These are phyloP conservation scores for Oryzias javanicus DNA, from an alignment of 2,113 vertebrate species.

Conservation along the genomic window DNA sequence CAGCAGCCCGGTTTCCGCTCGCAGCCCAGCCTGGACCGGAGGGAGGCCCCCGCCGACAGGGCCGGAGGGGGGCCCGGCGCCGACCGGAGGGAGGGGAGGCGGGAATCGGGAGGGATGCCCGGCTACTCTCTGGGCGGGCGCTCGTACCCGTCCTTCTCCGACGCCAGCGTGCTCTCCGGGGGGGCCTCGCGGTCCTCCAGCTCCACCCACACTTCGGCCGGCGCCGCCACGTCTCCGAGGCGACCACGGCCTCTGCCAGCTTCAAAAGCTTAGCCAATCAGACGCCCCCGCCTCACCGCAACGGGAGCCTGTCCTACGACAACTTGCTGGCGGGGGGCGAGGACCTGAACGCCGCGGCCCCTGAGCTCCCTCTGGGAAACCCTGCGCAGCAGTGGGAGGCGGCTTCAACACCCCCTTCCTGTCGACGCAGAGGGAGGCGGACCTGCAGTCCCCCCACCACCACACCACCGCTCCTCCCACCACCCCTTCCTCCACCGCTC, in stretches of 20 bases:
- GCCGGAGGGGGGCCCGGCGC: constrained; percentile 39
- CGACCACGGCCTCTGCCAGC: constrained; percentile 85
- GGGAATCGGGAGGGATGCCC: constrained; percentile 59
- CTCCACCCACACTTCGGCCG: constrained; percentile 77
- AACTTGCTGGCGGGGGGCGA: constrained; percentile 87
- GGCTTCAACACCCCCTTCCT: constrained; percentile 89
- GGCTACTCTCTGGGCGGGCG: constrained; percentile 75
- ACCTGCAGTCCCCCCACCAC: constrained; percentile 74
- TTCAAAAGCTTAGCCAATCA: constrained; percentile 95
- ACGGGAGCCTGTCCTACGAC: constrained; percentile 92
- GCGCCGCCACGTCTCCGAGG: constrained; percentile 83
- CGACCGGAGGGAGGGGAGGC: constrained; percentile 43
- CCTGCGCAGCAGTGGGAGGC: constrained; percentile 69
- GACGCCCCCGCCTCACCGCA: constrained; percentile 80
- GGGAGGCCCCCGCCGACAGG: constrained; percentile 44
- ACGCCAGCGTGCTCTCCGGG: constrained; percentile 78
- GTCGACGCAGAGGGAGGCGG: constrained; percentile 83
- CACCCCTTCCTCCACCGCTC: constrained; percentile 66
- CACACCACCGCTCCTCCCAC: constrained; percentile 59
- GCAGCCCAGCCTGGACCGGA: constrained; percentile 89
- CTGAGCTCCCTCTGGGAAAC: constrained; percentile 58
- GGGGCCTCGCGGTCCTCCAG: constrained; percentile 87
- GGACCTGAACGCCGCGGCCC: constrained; percentile 80
- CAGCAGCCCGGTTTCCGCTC: constrained; percentile 92
- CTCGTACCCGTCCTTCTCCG: constrained; percentile 82